These are phyloP conservation scores for Enteromius viviparus DNA, from an alignment of 2,797 vertebrate genomes.

Conservation along the genomic window DNA sequence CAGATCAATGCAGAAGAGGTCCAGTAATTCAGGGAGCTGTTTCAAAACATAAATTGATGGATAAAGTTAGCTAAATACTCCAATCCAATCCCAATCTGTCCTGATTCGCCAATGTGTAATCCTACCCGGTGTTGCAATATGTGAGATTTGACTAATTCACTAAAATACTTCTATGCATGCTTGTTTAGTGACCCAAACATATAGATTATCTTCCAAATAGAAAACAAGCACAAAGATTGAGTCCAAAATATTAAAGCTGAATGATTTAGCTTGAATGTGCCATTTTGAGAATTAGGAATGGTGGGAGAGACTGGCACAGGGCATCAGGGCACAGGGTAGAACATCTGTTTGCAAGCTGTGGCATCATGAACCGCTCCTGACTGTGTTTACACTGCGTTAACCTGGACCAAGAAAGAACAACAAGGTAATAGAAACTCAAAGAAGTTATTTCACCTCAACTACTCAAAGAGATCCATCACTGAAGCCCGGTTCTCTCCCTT, in stretches of 20 bases:
- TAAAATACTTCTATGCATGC: background rate
- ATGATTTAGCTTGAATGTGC: constrained; percentile 1
- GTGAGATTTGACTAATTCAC: background rate
- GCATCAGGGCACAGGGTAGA: constrained; percentile 69
- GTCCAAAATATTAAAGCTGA: background rate
- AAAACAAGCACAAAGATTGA: background rate
- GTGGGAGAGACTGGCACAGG: constrained; percentile 35
- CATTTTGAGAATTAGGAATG: constrained; percentile 33
- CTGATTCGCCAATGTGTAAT: background rate
- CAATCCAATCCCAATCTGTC: background rate
- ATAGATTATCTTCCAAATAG: background rate
- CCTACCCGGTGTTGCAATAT: background rate
- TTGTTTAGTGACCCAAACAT: background rate
- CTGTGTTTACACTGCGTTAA: constrained; percentile 45
- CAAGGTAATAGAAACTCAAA: constrained; percentile 2
- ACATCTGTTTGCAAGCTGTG: constrained; percentile 85
- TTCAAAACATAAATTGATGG: background rate
- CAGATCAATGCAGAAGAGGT: background rate
- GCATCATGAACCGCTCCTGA: constrained; percentile 85
- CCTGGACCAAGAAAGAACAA: background rate
- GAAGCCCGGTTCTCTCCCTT: constrained; percentile 7
- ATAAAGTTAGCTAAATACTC: background rate
- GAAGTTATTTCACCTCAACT: constrained; percentile 37
- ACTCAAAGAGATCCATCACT: constrained; percentile 14
- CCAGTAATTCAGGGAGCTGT: background rate